These are phyloP conservation scores for Onychostoma macrolepis DNA, from an alignment of 2,113 vertebrate species.

Conservation along the genomic window DNA sequence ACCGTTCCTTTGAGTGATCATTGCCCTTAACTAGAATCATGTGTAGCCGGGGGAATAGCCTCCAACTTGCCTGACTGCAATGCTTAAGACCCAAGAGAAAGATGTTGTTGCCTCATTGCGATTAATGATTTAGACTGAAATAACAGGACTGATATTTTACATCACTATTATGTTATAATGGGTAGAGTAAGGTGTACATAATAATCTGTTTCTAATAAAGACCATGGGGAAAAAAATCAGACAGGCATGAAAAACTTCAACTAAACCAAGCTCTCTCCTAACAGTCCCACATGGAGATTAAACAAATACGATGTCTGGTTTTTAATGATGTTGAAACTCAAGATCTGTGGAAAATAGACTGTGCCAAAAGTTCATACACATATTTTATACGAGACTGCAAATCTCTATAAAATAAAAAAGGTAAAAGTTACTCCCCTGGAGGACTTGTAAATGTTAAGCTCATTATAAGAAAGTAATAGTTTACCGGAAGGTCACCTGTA, in stretches of 20 bases:
- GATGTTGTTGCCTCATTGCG: constrained; percentile 11
- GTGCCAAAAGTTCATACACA: constrained; percentile 25
- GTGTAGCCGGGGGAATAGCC: constrained; percentile 14
- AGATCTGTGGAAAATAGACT: constrained; percentile 30
- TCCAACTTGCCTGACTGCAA: constrained; percentile 12
- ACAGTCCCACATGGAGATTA: constrained; percentile 23
- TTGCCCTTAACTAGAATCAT: constrained; percentile 53
- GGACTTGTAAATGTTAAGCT: background rate
- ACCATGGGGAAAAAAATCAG: constrained; percentile 17
- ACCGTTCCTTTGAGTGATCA: constrained; percentile 32
- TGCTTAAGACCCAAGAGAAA: background rate
- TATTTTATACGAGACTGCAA: constrained; percentile 23
- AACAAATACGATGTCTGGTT: constrained; percentile 44
- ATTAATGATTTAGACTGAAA: constrained; percentile 20
- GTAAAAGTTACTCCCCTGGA: constrained; percentile 4
- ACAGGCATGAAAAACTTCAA: constrained; percentile 52
- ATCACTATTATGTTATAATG: constrained; percentile 2
- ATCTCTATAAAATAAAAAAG: constrained; percentile 6
- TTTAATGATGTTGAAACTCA: constrained; percentile 46
- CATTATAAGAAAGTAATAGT: constrained; percentile 1
- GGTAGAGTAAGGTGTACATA: background rate
- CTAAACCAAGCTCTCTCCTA: constrained; percentile 47
- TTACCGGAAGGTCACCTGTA: background rate
- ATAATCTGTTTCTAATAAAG: constrained; percentile 20
- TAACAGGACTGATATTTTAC: constrained; percentile 14